These are phyloP conservation scores for Microcebus ravelobensis DNA, from an alignment of 2,113 vertebrate species.

Conservation along the genomic window DNA sequence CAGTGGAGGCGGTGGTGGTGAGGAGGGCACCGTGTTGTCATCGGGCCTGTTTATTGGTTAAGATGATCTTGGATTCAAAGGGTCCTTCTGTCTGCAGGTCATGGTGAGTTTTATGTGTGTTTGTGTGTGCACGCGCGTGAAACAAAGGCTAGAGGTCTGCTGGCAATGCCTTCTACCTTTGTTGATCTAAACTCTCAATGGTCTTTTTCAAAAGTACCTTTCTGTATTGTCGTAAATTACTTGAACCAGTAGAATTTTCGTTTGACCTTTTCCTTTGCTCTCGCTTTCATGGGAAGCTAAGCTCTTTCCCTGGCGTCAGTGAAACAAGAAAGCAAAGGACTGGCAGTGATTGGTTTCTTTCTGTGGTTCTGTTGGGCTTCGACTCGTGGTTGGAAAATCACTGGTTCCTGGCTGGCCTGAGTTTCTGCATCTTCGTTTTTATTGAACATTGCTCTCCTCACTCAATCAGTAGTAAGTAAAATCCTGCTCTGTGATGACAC, in stretches of 20 bases:
- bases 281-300: neutral
- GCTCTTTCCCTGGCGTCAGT: neutral
- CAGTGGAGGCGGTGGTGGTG: neutral
- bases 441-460: neutral
- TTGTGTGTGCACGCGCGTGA: neutral
- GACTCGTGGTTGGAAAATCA: neutral
- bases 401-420: neutral
- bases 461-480: neutral
- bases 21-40: neutral
- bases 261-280: neutral
- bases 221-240: neutral
- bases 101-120: neutral
- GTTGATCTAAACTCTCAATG: neutral
- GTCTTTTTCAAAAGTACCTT: constrained; percentile 6
- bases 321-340: neutral
- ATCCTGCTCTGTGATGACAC: neutral
- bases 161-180: neutral
- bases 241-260: neutral
- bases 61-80: constrained; percentile 9
- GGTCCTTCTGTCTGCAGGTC: neutral
- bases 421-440: constrained; percentile 24
- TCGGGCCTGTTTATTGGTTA: neutral
- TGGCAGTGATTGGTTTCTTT: neutral
- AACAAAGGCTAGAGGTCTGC: neutral
- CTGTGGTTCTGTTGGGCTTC: neutral